These are phyloP conservation scores for Callosobruchus maculatus DNA, from an alignment of 2,888 invertebrate species.

Conservation along the genomic window DNA sequence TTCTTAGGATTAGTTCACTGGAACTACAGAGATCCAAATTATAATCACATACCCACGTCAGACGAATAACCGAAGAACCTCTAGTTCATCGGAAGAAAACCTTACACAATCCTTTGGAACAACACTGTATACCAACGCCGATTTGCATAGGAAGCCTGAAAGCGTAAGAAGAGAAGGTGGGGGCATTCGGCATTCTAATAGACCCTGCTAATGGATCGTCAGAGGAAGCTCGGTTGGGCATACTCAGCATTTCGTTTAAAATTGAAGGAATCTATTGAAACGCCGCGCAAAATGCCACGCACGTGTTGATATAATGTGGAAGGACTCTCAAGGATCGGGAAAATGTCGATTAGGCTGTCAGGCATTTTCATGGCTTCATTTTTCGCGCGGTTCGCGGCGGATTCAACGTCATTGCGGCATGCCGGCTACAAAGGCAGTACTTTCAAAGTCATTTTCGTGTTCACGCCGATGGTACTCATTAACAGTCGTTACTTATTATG, in stretches of 20 bases:
- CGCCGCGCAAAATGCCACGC: constrained; percentile 11
- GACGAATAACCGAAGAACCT: too few relatives aligned
- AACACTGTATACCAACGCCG: neutral
- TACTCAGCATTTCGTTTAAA: constrained; percentile 17
- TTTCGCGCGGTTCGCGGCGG: neutral
- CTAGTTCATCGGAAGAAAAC: too few relatives aligned
- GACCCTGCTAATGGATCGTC: neutral
- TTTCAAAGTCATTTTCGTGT: neutral
- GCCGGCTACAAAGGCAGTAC: neutral
- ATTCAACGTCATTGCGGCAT: neutral
- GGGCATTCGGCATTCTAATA: neutral
- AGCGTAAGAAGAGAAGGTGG: neutral
- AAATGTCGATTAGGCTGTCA: neutral
- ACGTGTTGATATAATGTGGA: constrained; percentile 11
- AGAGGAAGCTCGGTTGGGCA: constrained; percentile 6
- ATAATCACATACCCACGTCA: too few relatives aligned
- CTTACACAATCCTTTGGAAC: too few relatives aligned
- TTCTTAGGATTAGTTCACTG: too few relatives aligned
- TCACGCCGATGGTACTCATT: neutral
- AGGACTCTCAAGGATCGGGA: neutral
- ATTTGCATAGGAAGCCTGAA: neutral
- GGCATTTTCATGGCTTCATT: neutral
- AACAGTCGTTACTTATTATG: neutral
- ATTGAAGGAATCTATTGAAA: constrained; percentile 17
- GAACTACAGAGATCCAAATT: too few relatives aligned